These are phyloP conservation scores for Colletes gigas DNA, from an alignment of 1,140 invertebrate genomes.

Conservation along the genomic window DNA sequence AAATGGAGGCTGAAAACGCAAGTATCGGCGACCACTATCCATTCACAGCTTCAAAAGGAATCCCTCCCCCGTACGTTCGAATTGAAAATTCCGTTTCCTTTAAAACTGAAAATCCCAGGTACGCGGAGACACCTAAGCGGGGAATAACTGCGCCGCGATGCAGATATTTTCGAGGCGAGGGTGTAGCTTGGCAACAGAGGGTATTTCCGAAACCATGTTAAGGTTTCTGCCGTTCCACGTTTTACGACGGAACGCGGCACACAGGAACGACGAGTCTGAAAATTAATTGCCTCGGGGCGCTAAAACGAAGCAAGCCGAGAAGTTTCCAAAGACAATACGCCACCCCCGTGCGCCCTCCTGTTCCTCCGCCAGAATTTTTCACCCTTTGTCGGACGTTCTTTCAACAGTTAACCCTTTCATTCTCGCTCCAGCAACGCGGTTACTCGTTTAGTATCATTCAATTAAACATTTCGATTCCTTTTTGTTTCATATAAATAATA, in stretches of 20 bases:
- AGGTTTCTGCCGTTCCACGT: not conserved
- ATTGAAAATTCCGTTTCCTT: constrained; percentile 21
- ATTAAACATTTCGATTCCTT: too few species aligned
- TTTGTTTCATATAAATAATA: too few species aligned
- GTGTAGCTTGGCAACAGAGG: constrained; percentile 4
- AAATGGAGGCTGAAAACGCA: too few species aligned
- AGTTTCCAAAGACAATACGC: not conserved
- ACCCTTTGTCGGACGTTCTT: not conserved
- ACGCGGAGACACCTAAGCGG: not conserved
- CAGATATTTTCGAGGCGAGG: constrained; percentile 8
- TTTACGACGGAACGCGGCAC: constrained; percentile 17
- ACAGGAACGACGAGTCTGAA: not conserved
- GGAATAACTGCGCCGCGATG: constrained; percentile 13
- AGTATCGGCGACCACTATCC: too few species aligned
- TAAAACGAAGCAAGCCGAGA: not conserved
- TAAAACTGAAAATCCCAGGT: not conserved
- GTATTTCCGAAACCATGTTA: constrained; percentile 7
- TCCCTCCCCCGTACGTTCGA: not conserved
- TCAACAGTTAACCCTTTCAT: too few species aligned
- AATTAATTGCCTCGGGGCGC: constrained; percentile 11
- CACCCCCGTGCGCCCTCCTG: too few species aligned
- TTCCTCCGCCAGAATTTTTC: not conserved
- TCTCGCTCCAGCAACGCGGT: not conserved
- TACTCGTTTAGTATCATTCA: too few species aligned
- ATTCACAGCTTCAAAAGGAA: not conserved